Percentiles rank a stretch among this genome's conserved stretches.
Conservation (phyloP, 2,113 vertebrate species). For the Anoura caudifer region DNA sequence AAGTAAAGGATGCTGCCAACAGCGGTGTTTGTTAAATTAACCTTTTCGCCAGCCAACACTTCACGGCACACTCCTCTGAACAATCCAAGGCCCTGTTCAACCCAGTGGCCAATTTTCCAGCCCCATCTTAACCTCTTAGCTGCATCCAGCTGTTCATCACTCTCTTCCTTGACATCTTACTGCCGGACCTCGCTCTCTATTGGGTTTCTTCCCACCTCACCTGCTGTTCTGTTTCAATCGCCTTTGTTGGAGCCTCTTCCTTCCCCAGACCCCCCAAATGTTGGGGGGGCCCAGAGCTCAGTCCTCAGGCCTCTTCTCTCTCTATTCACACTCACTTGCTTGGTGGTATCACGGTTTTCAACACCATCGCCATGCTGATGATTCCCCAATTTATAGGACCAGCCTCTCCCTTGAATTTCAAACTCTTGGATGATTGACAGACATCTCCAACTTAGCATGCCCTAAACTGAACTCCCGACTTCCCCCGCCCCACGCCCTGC, state of each 20-base stretch:
- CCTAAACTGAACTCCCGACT: not conserved
- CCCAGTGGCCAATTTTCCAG: not conserved
- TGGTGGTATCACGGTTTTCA: not conserved
- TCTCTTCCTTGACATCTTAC: not conserved
- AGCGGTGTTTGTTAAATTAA: not conserved
- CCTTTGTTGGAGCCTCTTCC: not conserved
- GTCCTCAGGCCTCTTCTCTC: not conserved
- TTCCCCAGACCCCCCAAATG: not conserved
- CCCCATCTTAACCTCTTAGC: not conserved
- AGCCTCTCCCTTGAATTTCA: not conserved
- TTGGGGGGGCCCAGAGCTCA: not conserved
- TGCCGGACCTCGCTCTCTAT: fast-evolving
- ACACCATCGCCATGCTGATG: not conserved
- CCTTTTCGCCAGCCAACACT: not conserved
- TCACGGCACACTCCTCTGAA: not conserved
- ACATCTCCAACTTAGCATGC: not conserved
- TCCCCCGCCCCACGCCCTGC: fast-evolving
- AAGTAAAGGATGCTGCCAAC: not conserved
- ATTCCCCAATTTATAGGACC: not conserved
- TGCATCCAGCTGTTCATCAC: not conserved
- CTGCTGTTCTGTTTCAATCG: not conserved
- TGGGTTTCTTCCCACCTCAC: not conserved
- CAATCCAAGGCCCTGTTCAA: not conserved
- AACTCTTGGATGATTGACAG: not conserved
- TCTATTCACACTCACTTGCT: not conserved